Evolutionary conservation across 2,797 vertebrate species (phyloP).

Genomic region (Chiloscyllium punctatum): DNA sequence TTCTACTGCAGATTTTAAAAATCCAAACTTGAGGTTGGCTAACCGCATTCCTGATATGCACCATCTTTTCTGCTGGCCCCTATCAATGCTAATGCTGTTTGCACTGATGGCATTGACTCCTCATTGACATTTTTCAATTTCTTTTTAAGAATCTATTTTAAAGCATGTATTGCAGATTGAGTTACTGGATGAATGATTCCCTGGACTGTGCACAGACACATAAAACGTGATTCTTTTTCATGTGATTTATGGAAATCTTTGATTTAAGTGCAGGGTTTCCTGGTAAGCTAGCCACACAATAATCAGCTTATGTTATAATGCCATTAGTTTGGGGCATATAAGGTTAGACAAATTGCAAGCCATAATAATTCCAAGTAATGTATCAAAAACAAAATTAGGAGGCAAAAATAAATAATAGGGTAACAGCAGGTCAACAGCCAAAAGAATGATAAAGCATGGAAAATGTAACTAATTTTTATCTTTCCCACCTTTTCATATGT

Average conservation of each 20-base stretch:
- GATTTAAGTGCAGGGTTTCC: neutral
- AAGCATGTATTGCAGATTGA: neutral
- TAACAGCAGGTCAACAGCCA: neutral
- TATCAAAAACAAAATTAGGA: neutral
- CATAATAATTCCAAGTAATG: neutral
- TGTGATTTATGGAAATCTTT: neutral
- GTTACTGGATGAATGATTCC: neutral
- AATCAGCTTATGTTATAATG: neutral
- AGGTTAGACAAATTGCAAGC: neutral
- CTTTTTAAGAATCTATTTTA: neutral
- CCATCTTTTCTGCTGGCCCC: neutral
- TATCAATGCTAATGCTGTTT: neutral
- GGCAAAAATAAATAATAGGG: neutral
- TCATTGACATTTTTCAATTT: neutral
- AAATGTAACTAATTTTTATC: neutral
- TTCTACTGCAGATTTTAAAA: neutral
- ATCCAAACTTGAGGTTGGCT: neutral
- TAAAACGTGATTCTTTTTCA: neutral
- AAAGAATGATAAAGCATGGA: neutral
- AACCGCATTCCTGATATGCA: neutral
- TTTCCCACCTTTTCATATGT: neutral
- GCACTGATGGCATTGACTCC: neutral
- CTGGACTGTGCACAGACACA: neutral
- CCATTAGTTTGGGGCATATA: neutral
- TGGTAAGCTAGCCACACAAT: conserved; percentile 3